phyloP scores from a whole-genome alignment of 53 echinoderm and acorn worm genomes.

The Crossaster papposus region DNA sequence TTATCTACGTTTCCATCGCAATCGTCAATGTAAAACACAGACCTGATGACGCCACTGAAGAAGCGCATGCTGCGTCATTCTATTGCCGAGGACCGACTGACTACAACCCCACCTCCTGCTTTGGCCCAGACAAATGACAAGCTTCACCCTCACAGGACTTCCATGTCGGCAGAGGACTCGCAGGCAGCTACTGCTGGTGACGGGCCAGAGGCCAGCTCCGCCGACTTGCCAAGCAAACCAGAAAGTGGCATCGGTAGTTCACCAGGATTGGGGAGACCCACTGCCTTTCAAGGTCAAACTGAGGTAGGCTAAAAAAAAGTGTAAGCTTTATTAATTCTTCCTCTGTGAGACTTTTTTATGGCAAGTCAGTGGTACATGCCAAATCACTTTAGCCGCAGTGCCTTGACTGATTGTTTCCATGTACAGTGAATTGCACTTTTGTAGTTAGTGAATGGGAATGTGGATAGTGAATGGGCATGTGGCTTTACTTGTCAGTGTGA shows the following conservation, averaged over 20 bases:
- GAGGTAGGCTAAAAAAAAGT: conserved; percentile 11
- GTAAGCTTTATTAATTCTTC: too few species aligned
- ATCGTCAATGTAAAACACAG: conserved; percentile 29
- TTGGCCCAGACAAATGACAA: conserved; percentile 9
- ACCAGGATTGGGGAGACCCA: not conserved
- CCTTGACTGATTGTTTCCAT: too few species aligned
- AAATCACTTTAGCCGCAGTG: too few species aligned
- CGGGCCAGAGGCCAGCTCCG: not conserved
- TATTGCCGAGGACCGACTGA: conserved; percentile 78
- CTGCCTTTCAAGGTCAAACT: conserved; percentile 9
- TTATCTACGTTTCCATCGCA: not conserved
- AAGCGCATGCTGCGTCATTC: conserved; percentile 95
- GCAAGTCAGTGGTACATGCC: too few species aligned
- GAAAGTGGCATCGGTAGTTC: not conserved
- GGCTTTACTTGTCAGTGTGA: too few species aligned
- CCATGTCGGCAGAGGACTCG: conserved; percentile 23
- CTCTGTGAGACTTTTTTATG: too few species aligned
- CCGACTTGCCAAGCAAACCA: not conserved
- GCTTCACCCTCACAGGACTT: conserved; percentile 26
- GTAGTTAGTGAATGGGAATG: too few species aligned
- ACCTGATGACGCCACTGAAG: conserved; percentile 97
- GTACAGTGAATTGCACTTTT: too few species aligned
- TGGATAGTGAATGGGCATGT: too few species aligned
- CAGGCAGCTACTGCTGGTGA: not conserved
- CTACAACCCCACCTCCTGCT: conserved; percentile 49